Evolutionary conservation across 2,888 invertebrate species (phyloP).

Genomic region (Clusia tigrina): DNA sequence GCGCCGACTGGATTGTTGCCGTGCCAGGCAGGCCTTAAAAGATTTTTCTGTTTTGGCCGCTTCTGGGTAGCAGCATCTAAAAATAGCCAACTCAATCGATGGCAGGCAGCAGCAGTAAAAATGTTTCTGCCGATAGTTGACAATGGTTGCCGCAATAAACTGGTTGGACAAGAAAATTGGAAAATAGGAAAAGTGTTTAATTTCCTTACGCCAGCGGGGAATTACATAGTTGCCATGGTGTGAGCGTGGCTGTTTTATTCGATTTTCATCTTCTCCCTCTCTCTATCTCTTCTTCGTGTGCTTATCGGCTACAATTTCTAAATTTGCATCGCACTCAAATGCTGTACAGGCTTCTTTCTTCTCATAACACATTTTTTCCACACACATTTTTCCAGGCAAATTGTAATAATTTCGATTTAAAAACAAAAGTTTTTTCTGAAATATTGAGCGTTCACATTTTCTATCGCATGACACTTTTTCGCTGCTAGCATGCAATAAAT

Average conservation of each 20-base stretch:
- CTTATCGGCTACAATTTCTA: not conserved
- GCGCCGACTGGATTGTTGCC: not conserved
- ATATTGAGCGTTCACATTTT: no score
- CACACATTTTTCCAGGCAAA: no score
- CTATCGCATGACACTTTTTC: no score
- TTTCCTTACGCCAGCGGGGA: conserved; percentile 1
- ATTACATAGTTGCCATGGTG: not conserved
- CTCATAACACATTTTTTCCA: no score
- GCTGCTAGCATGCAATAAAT: not conserved
- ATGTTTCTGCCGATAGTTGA: not conserved
- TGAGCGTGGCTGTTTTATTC: not conserved
- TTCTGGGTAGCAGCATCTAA: not conserved
- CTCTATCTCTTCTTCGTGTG: no score
- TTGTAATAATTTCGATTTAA: no score
- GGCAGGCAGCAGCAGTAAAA: not conserved
- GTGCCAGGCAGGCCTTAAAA: not conserved
- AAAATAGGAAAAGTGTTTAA: not conserved
- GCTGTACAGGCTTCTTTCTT: no score
- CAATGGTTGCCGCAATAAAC: not conserved
- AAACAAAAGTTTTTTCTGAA: not conserved
- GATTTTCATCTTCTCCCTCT: not conserved
- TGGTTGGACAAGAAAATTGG: not conserved
- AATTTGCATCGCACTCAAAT: no score
- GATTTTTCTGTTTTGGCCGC: not conserved
- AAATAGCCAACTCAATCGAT: not conserved